Conservation (phyloP, 2,888 invertebrate genomes). For the Halictus quadricinctus region DNA sequence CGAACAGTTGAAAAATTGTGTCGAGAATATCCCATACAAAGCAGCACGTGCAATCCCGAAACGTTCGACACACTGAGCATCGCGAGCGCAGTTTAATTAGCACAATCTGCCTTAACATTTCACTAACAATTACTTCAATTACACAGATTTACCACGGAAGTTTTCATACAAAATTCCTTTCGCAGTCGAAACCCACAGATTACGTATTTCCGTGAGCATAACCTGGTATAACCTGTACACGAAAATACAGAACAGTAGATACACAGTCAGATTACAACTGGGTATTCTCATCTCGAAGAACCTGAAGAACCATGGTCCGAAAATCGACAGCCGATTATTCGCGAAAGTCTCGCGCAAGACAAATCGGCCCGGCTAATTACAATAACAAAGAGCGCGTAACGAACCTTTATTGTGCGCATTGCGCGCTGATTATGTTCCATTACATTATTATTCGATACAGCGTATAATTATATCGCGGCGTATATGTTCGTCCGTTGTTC, state of each 20-base stretch:
- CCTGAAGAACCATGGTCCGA: background rate
- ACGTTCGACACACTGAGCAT: background rate
- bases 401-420: slow-evolving; percentile 6
- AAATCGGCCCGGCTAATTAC: background rate
- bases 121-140: background rate
- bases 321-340: background rate
- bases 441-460: background rate
- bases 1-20: background rate
- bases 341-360: background rate
- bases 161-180: background rate
- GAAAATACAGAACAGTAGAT: background rate
- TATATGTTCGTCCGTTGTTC: background rate
- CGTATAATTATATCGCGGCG: background rate
- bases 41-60: background rate
- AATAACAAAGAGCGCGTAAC: slow-evolving; percentile 8
- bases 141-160: background rate
- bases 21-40: background rate
- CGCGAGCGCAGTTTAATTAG: background rate
- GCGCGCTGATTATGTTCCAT: background rate
- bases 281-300: background rate
- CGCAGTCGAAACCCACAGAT: background rate
- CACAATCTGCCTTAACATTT: background rate
- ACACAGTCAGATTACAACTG: background rate
- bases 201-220: background rate
- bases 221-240: background rate